phyloP scores from a whole-genome alignment of 2,888 invertebrate genomes.

The Glyphotaelius pellucidus region DNA sequence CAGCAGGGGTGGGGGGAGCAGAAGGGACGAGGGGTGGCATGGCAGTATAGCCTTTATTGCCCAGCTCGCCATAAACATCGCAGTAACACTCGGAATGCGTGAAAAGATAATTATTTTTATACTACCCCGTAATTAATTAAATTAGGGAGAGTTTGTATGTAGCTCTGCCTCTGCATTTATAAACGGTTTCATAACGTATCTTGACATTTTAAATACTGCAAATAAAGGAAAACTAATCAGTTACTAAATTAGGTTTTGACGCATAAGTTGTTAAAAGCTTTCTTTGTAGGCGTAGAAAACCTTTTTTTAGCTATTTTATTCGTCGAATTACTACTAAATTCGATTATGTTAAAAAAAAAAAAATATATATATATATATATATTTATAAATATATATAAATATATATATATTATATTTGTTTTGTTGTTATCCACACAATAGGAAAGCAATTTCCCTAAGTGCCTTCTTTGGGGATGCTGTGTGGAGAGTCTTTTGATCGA shows the following conservation, averaged over 20 bases:
- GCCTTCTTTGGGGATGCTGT: no score
- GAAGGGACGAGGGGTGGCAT: neutral
- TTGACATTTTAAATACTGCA: neutral
- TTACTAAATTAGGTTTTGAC: neutral
- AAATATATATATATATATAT: no score
- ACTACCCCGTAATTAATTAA: conserved; percentile 50
- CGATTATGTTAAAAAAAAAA: no score
- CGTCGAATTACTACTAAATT: no score
- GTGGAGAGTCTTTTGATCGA: no score
- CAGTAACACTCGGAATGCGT: conserved; percentile 43
- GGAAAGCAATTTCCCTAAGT: no score
- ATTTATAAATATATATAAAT: no score
- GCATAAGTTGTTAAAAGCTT: no score
- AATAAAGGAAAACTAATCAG: neutral
- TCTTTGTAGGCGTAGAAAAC: no score
- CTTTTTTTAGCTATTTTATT: no score
- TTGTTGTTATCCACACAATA: no score
- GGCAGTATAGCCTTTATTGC: conserved; percentile 10
- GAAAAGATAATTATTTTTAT: conserved; percentile 55
- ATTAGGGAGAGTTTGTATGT: neutral
- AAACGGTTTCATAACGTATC: conserved; percentile 10
- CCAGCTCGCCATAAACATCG: conserved; percentile 38
- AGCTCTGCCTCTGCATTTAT: neutral
- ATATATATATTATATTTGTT: no score
- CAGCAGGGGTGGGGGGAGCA: neutral